These are phyloP conservation scores for Erebia epiphron DNA, from an alignment of 2,888 invertebrate species.

Conservation along the genomic window DNA sequence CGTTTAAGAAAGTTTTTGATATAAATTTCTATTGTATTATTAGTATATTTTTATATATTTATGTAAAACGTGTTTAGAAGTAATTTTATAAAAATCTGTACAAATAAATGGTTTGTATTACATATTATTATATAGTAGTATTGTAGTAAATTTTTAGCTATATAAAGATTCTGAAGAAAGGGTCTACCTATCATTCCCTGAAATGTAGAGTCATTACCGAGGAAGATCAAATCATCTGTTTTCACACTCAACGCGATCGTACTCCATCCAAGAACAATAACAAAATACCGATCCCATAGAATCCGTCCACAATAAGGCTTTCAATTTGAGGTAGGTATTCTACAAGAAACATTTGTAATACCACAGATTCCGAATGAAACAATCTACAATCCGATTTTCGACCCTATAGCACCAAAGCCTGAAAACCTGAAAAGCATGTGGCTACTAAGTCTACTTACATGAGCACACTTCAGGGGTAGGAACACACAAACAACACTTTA, in stretches of 20 bases:
- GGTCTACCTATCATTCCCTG: no score
- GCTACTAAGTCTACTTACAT: constrained; percentile 35
- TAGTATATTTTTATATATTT: no score
- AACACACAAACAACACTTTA: constrained; percentile 42
- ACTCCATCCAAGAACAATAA: constrained; percentile 8
- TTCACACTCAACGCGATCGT: background rate
- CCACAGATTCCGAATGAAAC: constrained; percentile 2
- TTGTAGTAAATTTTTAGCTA: no score
- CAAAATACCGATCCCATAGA: constrained; percentile 14
- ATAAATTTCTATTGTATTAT: no score
- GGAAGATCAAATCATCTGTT: background rate
- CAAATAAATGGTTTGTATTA: no score
- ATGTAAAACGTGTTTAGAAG: no score
- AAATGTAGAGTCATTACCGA: background rate
- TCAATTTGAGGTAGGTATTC: constrained; percentile 18
- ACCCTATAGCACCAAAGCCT: constrained; percentile 4
- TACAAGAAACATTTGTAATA: constrained; percentile 13
- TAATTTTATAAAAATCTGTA: no score
- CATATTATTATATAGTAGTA: no score
- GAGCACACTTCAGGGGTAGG: constrained; percentile 17
- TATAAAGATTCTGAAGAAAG: no score
- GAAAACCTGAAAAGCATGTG: background rate
- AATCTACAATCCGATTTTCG: constrained; percentile 12
- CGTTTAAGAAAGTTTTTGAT: no score
- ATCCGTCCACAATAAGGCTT: constrained; percentile 15